Evolutionary conservation across 2,113 vertebrate species (phyloP).

Genomic region (Manacus vitellinus): DNA sequence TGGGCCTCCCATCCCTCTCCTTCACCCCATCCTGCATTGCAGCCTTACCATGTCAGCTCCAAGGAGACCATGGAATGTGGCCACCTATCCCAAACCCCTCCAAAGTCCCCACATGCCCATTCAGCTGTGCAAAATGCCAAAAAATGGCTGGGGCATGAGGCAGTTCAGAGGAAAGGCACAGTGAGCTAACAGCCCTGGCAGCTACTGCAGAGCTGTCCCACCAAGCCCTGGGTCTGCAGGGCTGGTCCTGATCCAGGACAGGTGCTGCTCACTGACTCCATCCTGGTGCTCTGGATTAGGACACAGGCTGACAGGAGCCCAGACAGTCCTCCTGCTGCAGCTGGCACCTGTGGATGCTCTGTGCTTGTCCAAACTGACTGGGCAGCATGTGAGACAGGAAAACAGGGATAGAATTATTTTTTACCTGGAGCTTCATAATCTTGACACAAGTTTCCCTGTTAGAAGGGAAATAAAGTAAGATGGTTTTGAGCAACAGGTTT

Average conservation of each 20-base stretch:
- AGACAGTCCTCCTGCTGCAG: neutral
- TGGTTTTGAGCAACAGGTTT: accelerated
- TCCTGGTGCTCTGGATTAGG: neutral
- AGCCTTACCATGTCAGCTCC: accelerated
- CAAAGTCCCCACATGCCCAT: neutral
- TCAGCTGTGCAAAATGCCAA: neutral
- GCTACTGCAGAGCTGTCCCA: neutral
- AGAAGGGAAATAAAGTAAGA: neutral
- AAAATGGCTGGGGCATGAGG: accelerated
- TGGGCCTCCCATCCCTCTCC: neutral
- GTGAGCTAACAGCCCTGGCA: too few relatives aligned
- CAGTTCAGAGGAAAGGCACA: neutral
- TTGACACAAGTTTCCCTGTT: neutral
- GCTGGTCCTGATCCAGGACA: neutral
- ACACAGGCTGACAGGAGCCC: neutral
- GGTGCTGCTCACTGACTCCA: neutral
- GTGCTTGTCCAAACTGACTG: neutral
- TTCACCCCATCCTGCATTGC: accelerated
- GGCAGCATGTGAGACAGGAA: neutral
- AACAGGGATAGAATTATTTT: neutral
- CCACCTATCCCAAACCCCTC: neutral
- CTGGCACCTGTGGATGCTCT: neutral
- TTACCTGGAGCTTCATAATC: neutral
- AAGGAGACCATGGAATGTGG: accelerated
- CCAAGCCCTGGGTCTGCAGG: neutral